phyloP scores from a whole-genome alignment of 2,113 vertebrate genomes.

The Peromyscus californicus region DNA sequence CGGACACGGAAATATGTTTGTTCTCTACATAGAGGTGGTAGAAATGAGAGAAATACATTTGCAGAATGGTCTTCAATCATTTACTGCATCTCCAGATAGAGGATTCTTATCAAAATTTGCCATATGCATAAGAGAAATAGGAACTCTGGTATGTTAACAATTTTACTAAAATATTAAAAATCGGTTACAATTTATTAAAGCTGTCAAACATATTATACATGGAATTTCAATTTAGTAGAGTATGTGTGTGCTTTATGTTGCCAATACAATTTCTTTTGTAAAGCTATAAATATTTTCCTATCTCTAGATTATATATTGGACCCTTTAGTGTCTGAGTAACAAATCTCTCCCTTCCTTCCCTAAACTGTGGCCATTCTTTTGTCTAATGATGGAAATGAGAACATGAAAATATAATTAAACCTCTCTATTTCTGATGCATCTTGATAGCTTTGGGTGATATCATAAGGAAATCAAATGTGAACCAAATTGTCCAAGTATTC shows the following conservation, averaged over 20 bases:
- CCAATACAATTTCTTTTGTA: not conserved
- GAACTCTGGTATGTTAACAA: not conserved
- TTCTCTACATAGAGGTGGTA: rapidly evolving
- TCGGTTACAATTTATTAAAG: not conserved
- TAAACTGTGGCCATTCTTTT: not conserved
- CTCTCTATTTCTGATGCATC: not conserved
- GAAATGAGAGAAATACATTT: not conserved
- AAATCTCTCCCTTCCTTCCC: not conserved
- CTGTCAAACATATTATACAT: not conserved
- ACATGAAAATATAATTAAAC: not conserved
- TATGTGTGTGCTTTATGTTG: not conserved
- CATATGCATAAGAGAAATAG: not conserved
- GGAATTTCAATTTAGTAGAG: not conserved
- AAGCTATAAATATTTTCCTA: not conserved
- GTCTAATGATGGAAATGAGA: not conserved
- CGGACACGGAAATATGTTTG: not conserved
- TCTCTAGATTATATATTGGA: not conserved
- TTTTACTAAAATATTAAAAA: not conserved
- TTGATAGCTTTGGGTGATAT: not conserved
- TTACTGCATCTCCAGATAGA: not conserved
- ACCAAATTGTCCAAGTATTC: not conserved
- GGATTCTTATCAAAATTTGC: not conserved
- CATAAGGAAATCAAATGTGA: not conserved
- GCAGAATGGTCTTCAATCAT: not conserved
- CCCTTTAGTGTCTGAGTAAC: not conserved